Percentiles rank a stretch among this genome's conserved stretches.
Conservation (phyloP, 2,797 vertebrate genomes). For the Takifugu ocellatus region DNA sequence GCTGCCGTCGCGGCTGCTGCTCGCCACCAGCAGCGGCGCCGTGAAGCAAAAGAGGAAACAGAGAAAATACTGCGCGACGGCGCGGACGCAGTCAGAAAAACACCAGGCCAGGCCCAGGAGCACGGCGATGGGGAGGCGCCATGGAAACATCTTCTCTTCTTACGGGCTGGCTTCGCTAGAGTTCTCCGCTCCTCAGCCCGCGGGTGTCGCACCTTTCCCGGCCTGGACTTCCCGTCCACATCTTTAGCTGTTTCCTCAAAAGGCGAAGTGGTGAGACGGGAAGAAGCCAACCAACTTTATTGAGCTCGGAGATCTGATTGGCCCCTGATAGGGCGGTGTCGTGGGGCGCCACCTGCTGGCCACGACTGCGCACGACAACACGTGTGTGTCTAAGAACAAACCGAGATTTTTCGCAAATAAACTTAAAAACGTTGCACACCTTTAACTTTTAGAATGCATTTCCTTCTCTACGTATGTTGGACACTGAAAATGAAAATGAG, state of each 20-base stretch:
- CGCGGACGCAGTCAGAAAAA: constrained; percentile 61
- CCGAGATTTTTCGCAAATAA: too few relatives aligned
- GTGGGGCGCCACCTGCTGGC: constrained; percentile 52
- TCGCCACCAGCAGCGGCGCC: constrained; percentile 16
- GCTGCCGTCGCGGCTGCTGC: constrained; percentile 51
- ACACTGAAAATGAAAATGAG: too few relatives aligned
- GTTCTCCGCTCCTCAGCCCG: not conserved
- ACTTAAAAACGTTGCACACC: too few relatives aligned
- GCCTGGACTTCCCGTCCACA: constrained; percentile 12
- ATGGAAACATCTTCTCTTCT: constrained; percentile 57
- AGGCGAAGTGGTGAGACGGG: not conserved
- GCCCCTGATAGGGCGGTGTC: constrained; percentile 31
- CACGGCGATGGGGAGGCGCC: constrained; percentile 53
- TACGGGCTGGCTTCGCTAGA: not conserved
- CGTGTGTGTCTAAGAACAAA: too few relatives aligned
- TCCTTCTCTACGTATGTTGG: too few relatives aligned
- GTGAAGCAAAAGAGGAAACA: constrained; percentile 51
- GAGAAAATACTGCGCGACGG: constrained; percentile 43
- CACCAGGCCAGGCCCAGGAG: constrained; percentile 61
- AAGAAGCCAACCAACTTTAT: constrained; percentile 32
- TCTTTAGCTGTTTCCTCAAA: not conserved
- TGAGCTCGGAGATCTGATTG: constrained; percentile 51
- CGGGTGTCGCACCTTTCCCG: not conserved
- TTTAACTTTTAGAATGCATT: too few relatives aligned
- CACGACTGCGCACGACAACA: constrained; percentile 8